Percentiles rank a stretch among this genome's conserved stretches.
These are phyloP conservation scores for Eretmochelys imbricata DNA, from an alignment of 2,113 vertebrate species.

Conservation along the genomic window DNA sequence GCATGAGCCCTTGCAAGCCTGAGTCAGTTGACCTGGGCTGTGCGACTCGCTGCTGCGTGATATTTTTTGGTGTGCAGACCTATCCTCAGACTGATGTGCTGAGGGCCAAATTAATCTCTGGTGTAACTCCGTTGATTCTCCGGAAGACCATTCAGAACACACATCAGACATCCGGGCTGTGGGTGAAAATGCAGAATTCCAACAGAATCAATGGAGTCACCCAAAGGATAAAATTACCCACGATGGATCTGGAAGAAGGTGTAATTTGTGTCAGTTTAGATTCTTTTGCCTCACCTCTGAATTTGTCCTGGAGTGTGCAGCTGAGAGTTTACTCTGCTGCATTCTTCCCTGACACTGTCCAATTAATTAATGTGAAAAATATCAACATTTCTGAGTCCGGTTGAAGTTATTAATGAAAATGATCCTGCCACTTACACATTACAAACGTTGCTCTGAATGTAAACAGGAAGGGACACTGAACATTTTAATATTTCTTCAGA, in stretches of 20 bases:
- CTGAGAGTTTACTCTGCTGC: not conserved
- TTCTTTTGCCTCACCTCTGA: not conserved
- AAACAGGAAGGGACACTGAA: not conserved
- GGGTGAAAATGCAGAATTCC: not conserved
- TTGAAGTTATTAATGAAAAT: not conserved
- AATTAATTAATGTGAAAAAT: not conserved
- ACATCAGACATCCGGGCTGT: not conserved
- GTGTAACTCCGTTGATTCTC: not conserved
- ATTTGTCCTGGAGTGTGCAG: not conserved
- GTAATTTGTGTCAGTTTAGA: not conserved
- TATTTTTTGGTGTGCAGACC: not conserved
- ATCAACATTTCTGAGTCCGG: not conserved
- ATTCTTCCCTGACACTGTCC: not conserved
- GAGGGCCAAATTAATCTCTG: not conserved
- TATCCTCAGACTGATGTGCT: fast-evolving
- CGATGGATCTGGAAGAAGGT: not conserved
- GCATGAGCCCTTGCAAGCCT: not conserved
- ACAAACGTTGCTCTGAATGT: not conserved
- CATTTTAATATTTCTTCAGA: not conserved
- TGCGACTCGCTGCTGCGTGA: not conserved
- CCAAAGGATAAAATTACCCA: not conserved
- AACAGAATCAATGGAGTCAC: not conserved
- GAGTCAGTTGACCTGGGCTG: not conserved
- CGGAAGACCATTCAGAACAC: not conserved
- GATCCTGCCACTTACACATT: not conserved